Conservation (phyloP, 2,888 invertebrate species). For the Blera fallax region DNA sequence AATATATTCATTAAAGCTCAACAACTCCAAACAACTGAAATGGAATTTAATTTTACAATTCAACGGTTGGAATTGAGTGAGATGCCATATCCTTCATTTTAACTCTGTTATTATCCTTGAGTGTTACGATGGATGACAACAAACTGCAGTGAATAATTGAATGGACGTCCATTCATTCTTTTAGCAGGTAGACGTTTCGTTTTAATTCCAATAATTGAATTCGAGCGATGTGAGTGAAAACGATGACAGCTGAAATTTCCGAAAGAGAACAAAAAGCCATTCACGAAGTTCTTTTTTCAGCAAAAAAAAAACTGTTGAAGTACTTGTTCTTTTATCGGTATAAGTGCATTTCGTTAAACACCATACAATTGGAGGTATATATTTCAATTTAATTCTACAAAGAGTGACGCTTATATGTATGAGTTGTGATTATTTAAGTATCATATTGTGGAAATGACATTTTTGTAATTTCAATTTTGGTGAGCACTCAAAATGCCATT, state of each 20-base stretch:
- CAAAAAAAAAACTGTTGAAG: conserved; percentile 14
- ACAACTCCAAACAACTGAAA: neutral
- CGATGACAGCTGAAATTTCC: neutral
- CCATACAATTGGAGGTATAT: neutral
- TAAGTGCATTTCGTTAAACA: conserved; percentile 1
- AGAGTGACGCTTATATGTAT: neutral
- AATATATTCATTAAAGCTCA: neutral
- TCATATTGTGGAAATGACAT: too few relatives aligned
- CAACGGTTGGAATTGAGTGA: neutral
- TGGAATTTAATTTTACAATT: neutral
- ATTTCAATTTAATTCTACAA: conserved; percentile 9
- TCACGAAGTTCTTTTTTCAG: conserved; percentile 1
- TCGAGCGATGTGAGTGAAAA: conserved; percentile 14
- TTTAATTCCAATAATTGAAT: conserved; percentile 47
- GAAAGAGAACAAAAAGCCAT: conserved; percentile 21
- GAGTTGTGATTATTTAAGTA: too few relatives aligned
- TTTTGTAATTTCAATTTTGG: too few relatives aligned
- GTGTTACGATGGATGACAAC: conserved; percentile 1
- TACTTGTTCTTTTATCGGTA: neutral
- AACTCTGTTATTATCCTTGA: conserved; percentile 7
- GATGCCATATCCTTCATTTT: conserved; percentile 15
- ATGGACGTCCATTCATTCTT: conserved; percentile 3
- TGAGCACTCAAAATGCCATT: too few relatives aligned
- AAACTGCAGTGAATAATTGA: conserved; percentile 37
- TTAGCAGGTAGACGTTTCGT: conserved; percentile 25